Conservation (phyloP, 2,113 vertebrate species). For the Pomatostomus ruficeps region DNA sequence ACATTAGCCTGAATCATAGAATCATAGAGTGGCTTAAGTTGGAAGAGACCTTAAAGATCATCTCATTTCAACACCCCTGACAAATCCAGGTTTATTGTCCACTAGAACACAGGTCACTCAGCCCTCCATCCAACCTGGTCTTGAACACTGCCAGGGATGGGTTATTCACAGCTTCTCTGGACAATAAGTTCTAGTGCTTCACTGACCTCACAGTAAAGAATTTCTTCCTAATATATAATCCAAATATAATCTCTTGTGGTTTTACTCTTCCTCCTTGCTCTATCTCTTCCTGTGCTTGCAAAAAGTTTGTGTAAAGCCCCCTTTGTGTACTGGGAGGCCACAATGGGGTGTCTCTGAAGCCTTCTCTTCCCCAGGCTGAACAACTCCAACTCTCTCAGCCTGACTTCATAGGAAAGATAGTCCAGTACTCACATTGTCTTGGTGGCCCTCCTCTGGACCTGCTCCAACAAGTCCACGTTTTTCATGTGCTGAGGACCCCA, state of each 20-base stretch:
- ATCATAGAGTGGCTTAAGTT: neutral
- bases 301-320: neutral
- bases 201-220: neutral
- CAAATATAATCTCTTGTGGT: neutral
- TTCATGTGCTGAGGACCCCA: neutral
- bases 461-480: neutral
- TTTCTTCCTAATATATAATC: neutral
- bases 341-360: accelerated
- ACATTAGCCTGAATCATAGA: neutral
- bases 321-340: neutral
- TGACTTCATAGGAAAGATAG: neutral
- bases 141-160: neutral
- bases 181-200: neutral
- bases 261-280: neutral
- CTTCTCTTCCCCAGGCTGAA: neutral
- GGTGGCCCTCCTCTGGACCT: neutral
- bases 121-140: neutral
- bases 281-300: neutral
- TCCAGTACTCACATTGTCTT: neutral
- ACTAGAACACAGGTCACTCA: neutral
- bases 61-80: accelerated
- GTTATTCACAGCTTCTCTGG: neutral
- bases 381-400: neutral
- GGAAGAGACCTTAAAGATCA: neutral
- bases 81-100: neutral